Evolutionary conservation across 2,113 vertebrate species (phyloP).

Genomic region (Psittacula cyanocephala): DNA sequence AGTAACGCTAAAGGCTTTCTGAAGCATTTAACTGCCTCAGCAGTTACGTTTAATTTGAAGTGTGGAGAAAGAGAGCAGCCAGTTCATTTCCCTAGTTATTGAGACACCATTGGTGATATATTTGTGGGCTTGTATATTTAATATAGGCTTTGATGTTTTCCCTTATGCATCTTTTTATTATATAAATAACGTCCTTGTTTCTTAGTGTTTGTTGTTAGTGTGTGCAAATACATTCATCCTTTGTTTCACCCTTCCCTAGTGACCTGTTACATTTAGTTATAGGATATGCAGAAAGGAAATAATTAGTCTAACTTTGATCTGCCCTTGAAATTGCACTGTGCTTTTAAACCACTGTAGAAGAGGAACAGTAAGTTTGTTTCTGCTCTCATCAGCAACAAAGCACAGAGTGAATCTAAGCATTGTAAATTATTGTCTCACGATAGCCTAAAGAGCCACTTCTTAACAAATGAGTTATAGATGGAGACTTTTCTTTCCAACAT

Average conservation of each 20-base stretch:
- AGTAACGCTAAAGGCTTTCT: background rate
- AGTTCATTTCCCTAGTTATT: constrained; percentile 42
- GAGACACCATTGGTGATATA: constrained; percentile 19
- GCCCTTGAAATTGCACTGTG: constrained; percentile 48
- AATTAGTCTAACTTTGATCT: constrained; percentile 71
- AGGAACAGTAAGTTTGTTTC: constrained; percentile 27
- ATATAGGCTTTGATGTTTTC: constrained; percentile 60
- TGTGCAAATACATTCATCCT: constrained; percentile 57
- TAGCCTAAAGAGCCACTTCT: constrained; percentile 35
- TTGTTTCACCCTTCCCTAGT: constrained; percentile 63
- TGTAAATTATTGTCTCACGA: background rate
- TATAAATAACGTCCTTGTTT: constrained; percentile 59
- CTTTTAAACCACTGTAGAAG: constrained; percentile 33
- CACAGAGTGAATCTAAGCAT: background rate
- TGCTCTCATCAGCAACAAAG: constrained; percentile 50
- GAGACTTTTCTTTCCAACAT: background rate
- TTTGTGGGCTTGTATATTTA: constrained; percentile 36
- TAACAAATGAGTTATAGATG: background rate
- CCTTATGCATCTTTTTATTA: constrained; percentile 56
- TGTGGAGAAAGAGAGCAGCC: background rate
- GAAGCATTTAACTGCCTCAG: constrained; percentile 18
- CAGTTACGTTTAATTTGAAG: background rate
- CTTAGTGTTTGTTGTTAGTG: constrained; percentile 46
- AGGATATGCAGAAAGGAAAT: constrained; percentile 62
- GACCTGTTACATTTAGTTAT: constrained; percentile 64